Conservation (phyloP, 2,888 invertebrate species). For the Netelia melanura region DNA sequence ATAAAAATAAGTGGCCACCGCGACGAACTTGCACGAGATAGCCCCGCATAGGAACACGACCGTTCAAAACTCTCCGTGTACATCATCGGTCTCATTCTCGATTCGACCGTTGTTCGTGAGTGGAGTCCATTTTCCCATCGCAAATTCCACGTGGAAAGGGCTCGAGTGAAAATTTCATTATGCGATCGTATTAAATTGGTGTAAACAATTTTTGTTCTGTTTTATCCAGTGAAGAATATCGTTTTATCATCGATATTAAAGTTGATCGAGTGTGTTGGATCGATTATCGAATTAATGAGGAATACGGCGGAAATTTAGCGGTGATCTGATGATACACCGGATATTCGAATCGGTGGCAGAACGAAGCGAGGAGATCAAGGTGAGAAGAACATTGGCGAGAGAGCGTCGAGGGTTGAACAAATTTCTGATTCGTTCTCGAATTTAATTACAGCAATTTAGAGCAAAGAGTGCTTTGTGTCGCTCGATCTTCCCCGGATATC, state of each 20-base stretch:
- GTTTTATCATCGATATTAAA: not conserved
- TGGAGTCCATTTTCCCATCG: slow-evolving; percentile 6
- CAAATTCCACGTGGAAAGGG: not conserved
- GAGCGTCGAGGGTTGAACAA: slow-evolving; percentile 34
- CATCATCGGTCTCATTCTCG: slow-evolving; percentile 66
- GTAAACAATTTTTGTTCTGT: not conserved
- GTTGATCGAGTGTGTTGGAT: slow-evolving; percentile 6
- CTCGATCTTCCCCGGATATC: slow-evolving; percentile 48
- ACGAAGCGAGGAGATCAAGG: slow-evolving; percentile 68
- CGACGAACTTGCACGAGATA: slow-evolving; percentile 69
- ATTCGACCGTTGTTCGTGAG: slow-evolving; percentile 61
- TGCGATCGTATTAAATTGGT: too few relatives aligned
- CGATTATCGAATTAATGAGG: slow-evolving; percentile 18
- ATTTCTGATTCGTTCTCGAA: slow-evolving; percentile 80
- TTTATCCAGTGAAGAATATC: not conserved
- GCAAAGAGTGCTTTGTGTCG: slow-evolving; percentile 76
- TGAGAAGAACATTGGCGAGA: slow-evolving; percentile 35
- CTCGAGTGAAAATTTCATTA: not conserved
- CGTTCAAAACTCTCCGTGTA: slow-evolving; percentile 38
- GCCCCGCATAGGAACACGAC: slow-evolving; percentile 22
- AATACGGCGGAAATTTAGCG: slow-evolving; percentile 6
- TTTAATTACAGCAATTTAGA: slow-evolving; percentile 82
- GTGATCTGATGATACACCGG: slow-evolving; percentile 46
- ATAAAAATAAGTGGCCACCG: slow-evolving; percentile 76
- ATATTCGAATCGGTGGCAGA: slow-evolving; percentile 60